A percentile compares a stretch with the other conserved stretches of the same genome.
These are phyloP conservation scores for Palythoa heliodiscus DNA, from an alignment of 92 coral and sea anemone genomes.

Conservation along the genomic window DNA sequence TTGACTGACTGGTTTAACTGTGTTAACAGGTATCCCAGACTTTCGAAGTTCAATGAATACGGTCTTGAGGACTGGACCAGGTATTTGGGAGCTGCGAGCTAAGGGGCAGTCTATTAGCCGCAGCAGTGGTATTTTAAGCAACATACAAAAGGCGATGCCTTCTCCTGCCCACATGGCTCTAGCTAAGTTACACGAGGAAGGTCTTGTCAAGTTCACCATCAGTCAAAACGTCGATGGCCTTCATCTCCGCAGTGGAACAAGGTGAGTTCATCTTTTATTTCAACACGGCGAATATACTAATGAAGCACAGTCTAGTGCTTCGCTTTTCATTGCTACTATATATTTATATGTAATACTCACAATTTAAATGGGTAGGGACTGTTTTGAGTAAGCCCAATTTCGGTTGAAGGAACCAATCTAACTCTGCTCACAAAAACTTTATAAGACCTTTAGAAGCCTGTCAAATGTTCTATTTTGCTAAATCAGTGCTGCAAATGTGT, in stretches of 20 bases:
- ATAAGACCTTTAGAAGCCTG: too few relatives aligned
- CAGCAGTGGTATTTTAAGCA: conserved; percentile 15
- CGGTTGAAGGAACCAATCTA: too few relatives aligned
- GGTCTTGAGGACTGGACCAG: conserved; percentile 77
- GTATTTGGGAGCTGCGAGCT: conserved; percentile 77
- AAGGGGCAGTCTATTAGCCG: conserved; percentile 56
- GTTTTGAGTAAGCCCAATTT: too few relatives aligned
- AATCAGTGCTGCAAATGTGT: too few relatives aligned
- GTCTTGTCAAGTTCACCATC: conserved; percentile 72
- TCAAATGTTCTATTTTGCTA: too few relatives aligned
- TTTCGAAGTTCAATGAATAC: conserved; percentile 79
- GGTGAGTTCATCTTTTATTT: neutral
- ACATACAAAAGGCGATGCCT: conserved; percentile 62
- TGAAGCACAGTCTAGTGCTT: too few relatives aligned
- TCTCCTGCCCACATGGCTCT: conserved; percentile 74
- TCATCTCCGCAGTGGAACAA: conserved; percentile 72
- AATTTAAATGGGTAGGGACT: too few relatives aligned
- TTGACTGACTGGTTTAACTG: neutral
- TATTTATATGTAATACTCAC: too few relatives aligned
- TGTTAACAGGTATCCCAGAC: conserved; percentile 63
- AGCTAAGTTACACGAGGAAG: conserved; percentile 65
- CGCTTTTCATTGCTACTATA: too few relatives aligned
- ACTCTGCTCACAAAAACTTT: too few relatives aligned
- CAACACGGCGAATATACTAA: too few relatives aligned
- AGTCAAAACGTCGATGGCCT: conserved; percentile 82